Evolutionary conservation across 2,113 vertebrate genomes (phyloP), one percentile per base, ranked within the genome.

Genomic region (Phylloscopus trochiloides): DNA sequence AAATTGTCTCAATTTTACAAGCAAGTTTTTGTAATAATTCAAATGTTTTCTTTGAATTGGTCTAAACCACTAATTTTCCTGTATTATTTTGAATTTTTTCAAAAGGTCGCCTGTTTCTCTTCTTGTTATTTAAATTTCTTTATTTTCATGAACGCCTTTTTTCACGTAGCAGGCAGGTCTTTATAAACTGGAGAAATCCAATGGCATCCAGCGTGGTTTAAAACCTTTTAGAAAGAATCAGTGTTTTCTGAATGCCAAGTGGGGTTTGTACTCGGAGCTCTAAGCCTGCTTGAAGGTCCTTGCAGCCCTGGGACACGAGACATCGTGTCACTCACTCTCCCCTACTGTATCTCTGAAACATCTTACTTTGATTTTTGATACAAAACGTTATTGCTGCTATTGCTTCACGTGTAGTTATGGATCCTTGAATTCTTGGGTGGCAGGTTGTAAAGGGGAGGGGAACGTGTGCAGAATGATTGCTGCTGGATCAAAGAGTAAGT

Each of bases 311-410:
- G 18, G 15, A 26, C 13, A 1, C 4, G 8, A 34, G n/a, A 48
- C 22, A 14, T 31, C 0, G 1, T 48, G 47, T 58, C 31, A 22
- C 42, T 74, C 38, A 26, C 15, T 10, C 25, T 57, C 31, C 14
- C 7, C 36, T 4, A 8, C 0, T 0, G 6, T 18, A 14, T 28
- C 26, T 21, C 11, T 50, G 9, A 71, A 55, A 6, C 7, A 13
- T 11, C 24, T 55, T 32, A 19, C 6, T 70, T 74, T 43, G 31
- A 15, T 32, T 62, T 87, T 48, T n/a, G 0, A 29, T 45, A 4
- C 29, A 29, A 87, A 81, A 42, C 14, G 8, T 63, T 72, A 28
- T 15, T 48, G 6, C 2, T 55, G 6, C 8, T 59, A 36, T 16
- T 51, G 1, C 10, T 58, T 55, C 19, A 55, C 51, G 47, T 24